Percentiles rank a stretch among this genome's conserved stretches.
Evolutionary conservation across 2,888 invertebrate genomes (phyloP).

Genomic region (Cheilosia vernalis): DNA sequence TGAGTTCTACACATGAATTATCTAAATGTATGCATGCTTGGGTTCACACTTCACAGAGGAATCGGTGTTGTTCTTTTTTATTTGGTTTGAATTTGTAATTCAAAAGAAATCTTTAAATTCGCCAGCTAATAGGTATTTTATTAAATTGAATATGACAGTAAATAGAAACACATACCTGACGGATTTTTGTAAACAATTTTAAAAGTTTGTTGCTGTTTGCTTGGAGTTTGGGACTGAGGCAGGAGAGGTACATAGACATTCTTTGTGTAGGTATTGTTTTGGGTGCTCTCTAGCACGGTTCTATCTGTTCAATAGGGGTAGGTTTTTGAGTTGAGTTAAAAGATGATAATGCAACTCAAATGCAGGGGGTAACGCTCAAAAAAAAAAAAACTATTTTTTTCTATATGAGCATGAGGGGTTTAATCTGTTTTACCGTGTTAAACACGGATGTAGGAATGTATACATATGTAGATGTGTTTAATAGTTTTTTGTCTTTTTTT

Average conservation of each 20-base stretch:
- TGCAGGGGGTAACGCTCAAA: conserved; percentile 63
- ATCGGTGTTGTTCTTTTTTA: background rate
- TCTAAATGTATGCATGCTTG: conserved; percentile 44
- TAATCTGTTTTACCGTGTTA: conserved; percentile 43
- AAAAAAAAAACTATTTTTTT: background rate
- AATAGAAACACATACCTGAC: conserved; percentile 6
- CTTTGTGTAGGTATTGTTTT: conserved; percentile 48
- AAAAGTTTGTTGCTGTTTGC: too few relatives aligned
- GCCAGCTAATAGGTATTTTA: conserved; percentile 25
- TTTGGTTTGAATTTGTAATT: conserved; percentile 31
- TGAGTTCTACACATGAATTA: conserved; percentile 5
- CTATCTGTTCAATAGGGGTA: conserved; percentile 55
- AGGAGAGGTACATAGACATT: background rate
- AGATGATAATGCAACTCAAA: conserved; percentile 53
- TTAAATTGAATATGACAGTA: conserved; percentile 4
- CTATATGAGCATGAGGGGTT: conserved; percentile 19
- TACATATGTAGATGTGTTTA: conserved; percentile 17
- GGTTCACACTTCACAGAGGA: conserved; percentile 13
- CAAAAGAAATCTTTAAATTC: conserved; percentile 22
- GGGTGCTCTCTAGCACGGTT: conserved; percentile 11
- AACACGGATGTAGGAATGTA: conserved; percentile 14
- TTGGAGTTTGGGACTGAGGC: background rate
- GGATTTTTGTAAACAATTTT: background rate
- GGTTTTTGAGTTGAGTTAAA: conserved; percentile 66
- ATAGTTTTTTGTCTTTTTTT: conserved; percentile 5